Evolutionary conservation across 2,888 invertebrate species (phyloP), one percentile per base, ranked within the genome.

Genomic region (Drosophila anomalata): DNA sequence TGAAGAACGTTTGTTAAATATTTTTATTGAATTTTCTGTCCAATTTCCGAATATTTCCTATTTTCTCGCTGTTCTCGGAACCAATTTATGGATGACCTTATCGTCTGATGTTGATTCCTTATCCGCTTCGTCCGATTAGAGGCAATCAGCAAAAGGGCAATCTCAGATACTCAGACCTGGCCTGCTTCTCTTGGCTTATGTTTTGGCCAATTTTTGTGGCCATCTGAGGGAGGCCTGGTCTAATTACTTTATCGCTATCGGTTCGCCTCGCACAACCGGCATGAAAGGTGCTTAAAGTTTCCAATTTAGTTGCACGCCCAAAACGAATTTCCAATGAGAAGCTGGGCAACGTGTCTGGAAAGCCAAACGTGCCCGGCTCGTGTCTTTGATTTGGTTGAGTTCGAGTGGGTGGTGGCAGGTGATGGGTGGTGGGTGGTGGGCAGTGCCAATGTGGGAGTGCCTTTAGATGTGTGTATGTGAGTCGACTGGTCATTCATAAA

Each of bases 341-440:
- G 76, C 78, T 76, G 60, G 36, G 47, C 84, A 83, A 82, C 82
- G 82, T 82, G 82, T 71, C 73, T 82, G 70, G 82, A 82, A 82
- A 80, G 53, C 61, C 62, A 86, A 86, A 60, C 73, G 68, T 68
- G 63, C 60, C 53, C 67, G 65, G 54, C 60, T 54, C 63, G 65
- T 47, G 52, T 33, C 36, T 31, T 41, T 29, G 29, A 47, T 33
- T 17, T 20, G 17, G 39, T 41, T 29, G 26, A 52, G 24, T 24
- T n/a, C 9, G 44, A 26, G 54, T 55, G 70, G 71, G 56, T 22
- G 33, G 65, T 47, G 22, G 17, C 6, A 24, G 39, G 20, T 20
- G 26, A 29, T 61, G 50, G 59, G 48, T 20, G 26, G 39, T 61
- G 50, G 59, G 48, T 44, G 33, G 6, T 14, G 36, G 14, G n/a